A percentile compares a stretch with the other conserved stretches of the same genome.
Conservation (phyloP, 2,797 vertebrate species). For the Peromyscus eremicus region DNA sequence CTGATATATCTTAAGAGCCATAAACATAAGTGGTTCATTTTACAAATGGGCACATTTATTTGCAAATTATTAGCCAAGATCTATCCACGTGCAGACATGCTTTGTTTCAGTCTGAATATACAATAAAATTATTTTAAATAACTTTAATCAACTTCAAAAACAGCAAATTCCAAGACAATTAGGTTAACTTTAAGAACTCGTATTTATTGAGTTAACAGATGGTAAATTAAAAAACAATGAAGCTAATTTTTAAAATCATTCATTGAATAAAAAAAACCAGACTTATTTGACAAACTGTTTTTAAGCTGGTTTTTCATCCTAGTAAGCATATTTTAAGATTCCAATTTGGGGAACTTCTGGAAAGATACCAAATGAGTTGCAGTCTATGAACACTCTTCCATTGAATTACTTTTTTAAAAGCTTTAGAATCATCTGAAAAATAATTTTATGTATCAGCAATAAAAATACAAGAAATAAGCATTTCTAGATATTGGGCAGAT, state of each 20-base stretch:
- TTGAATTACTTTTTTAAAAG: slow-evolving; percentile 60
- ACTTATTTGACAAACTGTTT: slow-evolving; percentile 81
- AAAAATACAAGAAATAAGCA: slow-evolving; percentile 39
- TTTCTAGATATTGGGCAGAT: neutral
- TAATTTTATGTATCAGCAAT: slow-evolving; percentile 56
- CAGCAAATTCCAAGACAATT: slow-evolving; percentile 84
- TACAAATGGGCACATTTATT: slow-evolving; percentile 74
- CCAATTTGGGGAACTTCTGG: slow-evolving; percentile 77
- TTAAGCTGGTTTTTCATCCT: slow-evolving; percentile 78
- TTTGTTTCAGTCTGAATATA: slow-evolving; percentile 78
- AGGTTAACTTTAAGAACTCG: slow-evolving; percentile 84
- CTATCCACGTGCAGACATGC: slow-evolving; percentile 69
- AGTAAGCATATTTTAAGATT: slow-evolving; percentile 80
- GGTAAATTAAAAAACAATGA: slow-evolving; percentile 86
- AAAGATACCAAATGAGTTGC: slow-evolving; percentile 68
- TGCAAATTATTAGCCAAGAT: slow-evolving; percentile 81
- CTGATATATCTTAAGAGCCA: slow-evolving; percentile 35
- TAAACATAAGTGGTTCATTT: slow-evolving; percentile 66
- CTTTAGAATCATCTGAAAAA: slow-evolving; percentile 66
- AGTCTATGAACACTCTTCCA: slow-evolving; percentile 65
- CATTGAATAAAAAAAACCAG: slow-evolving; percentile 81
- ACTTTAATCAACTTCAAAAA: slow-evolving; percentile 83
- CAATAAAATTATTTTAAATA: slow-evolving; percentile 82
- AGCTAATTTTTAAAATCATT: slow-evolving; percentile 85
- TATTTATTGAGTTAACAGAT: slow-evolving; percentile 86